A percentile compares a stretch with the other conserved stretches of the same genome.
Evolutionary conservation across 35 echinoderm and acorn worm genomes (phyloP).

Genomic region (Apostichopus californicus): DNA sequence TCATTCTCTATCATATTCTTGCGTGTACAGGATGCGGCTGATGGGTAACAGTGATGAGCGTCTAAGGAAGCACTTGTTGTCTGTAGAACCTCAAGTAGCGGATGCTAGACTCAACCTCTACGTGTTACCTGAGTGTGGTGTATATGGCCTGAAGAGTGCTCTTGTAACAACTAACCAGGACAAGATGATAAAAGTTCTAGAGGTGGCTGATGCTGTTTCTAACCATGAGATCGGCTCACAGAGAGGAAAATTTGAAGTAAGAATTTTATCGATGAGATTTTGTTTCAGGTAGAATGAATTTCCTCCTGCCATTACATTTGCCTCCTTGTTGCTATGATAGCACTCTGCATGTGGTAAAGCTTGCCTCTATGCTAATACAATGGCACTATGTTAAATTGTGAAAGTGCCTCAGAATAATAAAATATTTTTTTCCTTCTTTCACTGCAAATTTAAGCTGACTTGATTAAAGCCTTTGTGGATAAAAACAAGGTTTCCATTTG

Average conservation of each 20-base stretch:
- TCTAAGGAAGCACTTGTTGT: conserved; percentile 29
- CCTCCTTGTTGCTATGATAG: too few species aligned
- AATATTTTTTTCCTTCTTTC: too few species aligned
- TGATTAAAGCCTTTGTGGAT: too few species aligned
- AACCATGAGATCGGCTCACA: conserved; percentile 40
- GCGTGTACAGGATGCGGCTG: conserved; percentile 64
- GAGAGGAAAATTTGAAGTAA: conserved; percentile 73
- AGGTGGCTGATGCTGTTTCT: conserved; percentile 38
- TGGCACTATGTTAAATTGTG: too few species aligned
- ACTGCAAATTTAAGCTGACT: too few species aligned
- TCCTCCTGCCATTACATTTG: too few species aligned
- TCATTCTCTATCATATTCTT: not conserved
- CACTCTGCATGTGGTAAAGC: too few species aligned
- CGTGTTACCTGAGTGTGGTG: conserved; percentile 48
- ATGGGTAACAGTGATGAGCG: conserved; percentile 33
- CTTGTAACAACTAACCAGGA: conserved; percentile 28
- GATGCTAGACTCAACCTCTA: conserved; percentile 52
- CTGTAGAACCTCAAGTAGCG: conserved; percentile 21
- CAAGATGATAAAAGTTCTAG: conserved; percentile 49
- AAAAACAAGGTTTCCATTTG: too few species aligned
- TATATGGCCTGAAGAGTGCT: conserved; percentile 49
- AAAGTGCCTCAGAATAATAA: too few species aligned
- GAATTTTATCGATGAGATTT: not conserved
- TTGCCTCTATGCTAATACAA: too few species aligned
- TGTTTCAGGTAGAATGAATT: too few species aligned